Evolutionary conservation across 2,797 vertebrate species (phyloP).

Genomic region (Sebastes goodei): DNA sequence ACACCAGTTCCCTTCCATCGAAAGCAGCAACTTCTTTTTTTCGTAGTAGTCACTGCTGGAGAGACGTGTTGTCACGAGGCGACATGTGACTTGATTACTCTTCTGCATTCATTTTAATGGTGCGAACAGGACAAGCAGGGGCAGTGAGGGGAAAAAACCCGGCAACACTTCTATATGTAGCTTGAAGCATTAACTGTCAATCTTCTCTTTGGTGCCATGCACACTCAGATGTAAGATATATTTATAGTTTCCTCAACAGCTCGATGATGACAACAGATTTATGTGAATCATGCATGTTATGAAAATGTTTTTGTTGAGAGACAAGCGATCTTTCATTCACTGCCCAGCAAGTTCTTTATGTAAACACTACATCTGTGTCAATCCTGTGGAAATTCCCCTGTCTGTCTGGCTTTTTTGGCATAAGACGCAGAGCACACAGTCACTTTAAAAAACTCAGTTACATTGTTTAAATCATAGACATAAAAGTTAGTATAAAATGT

Average conservation of each 20-base stretch:
- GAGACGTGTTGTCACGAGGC: slow-evolving; percentile 44
- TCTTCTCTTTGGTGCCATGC: neutral
- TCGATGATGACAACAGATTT: neutral
- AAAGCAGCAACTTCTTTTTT: slow-evolving; percentile 67
- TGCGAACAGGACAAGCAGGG: neutral
- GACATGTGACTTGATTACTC: neutral
- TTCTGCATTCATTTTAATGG: neutral
- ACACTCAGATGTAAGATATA: neutral
- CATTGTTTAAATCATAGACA: neutral
- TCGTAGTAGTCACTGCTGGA: neutral
- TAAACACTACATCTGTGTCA: slow-evolving; percentile 36
- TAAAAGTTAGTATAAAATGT: neutral
- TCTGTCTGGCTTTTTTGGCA: neutral
- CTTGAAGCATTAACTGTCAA: neutral
- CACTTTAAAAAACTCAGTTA: neutral
- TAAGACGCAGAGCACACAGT: neutral
- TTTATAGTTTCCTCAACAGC: neutral
- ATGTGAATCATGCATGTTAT: neutral
- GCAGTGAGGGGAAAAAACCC: neutral
- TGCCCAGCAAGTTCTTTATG: neutral
- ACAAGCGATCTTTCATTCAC: slow-evolving; percentile 3
- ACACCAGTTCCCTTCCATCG: slow-evolving; percentile 59
- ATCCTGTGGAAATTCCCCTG: slow-evolving; percentile 40
- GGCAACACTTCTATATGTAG: neutral
- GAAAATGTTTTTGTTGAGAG: neutral